A percentile compares a stretch with the other conserved stretches of the same genome.
phyloP scores from a whole-genome alignment of 1,140 invertebrate species.

The Drosophila sproati region DNA sequence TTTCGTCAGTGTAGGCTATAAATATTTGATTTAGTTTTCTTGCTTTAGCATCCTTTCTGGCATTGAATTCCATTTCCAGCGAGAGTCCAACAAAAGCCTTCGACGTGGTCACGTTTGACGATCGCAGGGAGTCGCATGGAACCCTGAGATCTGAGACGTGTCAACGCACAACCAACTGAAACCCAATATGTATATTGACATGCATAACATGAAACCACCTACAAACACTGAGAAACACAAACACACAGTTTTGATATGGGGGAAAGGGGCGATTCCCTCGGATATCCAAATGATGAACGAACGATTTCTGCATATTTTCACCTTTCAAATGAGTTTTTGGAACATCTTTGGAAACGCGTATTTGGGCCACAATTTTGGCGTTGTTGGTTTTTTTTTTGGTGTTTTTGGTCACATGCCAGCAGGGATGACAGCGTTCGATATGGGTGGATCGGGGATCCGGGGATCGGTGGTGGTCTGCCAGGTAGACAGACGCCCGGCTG shows the following conservation, averaged over 20 bases:
- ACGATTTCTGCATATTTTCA: slow-evolving; percentile 66
- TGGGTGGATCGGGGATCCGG: not conserved
- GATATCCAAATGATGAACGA: not conserved
- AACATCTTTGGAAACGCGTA: slow-evolving; percentile 48
- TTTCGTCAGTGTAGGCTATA: too few species aligned
- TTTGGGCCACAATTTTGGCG: slow-evolving; percentile 42
- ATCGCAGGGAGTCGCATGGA: not conserved
- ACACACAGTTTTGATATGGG: not conserved
- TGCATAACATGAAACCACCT: slow-evolving; percentile 49
- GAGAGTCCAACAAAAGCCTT: not conserved
- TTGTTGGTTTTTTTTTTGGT: not conserved
- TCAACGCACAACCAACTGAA: slow-evolving; percentile 9
- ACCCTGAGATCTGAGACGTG: slow-evolving; percentile 17
- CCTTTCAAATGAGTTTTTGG: slow-evolving; percentile 33
- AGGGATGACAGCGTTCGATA: not conserved
- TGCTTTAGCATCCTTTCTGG: too few species aligned
- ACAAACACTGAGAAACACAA: not conserved
- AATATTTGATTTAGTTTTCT: too few species aligned
- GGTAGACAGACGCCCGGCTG: not conserved
- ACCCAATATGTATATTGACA: slow-evolving; percentile 48
- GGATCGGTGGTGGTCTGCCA: not conserved
- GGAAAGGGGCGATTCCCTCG: not conserved
- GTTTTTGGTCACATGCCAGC: slow-evolving; percentile 1
- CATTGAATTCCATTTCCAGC: too few species aligned
- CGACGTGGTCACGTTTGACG: slow-evolving; percentile 10